Base-by-base conservation (phyloP, 1,140 invertebrate species). In the Neuroterus valhalla region DNA sequence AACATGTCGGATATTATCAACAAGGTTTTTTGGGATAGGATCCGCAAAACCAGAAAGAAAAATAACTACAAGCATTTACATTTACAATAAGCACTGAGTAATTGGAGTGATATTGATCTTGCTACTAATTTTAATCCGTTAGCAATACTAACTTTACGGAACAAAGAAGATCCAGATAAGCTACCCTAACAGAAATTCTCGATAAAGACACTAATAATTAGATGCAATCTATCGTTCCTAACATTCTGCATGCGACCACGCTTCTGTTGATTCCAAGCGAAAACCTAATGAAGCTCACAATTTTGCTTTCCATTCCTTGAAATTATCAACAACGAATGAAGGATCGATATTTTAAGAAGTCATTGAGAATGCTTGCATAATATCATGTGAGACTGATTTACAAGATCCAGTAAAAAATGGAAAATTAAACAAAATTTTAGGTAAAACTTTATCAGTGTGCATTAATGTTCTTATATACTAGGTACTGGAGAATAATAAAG, bases 161-260 rank as follows among this genome's bases (percentile, higher is more conserved):
- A 26, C 31, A 23, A 26, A 15, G 31, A 23, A 62, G n/a, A 62
- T 62, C 55, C 55, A 31, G 55, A 62, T 62, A 62, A 62, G 55
- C 23, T 31, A 62, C 55, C 31, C 11, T 38, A 14, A 15, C 55
- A 62, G 21, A 31, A 38, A 62, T 62, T 62, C 31, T 26, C 55
- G 55, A 62, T 23, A 62, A 62, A 31, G 55, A 38, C n/a, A 62
- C 55, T 62, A 62, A 62, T 62, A 62, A 62, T 31, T 15, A 62
- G 55, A 62, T 62, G 21, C 12, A 62, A 62, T 62, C 55, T 62
- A 62, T 31, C 31, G 14, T 4, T 12, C 55, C 55, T n/a, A 0
- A 38, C 31, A 62, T 62, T 15, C 31, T 38, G 21, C 21, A 21
- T 55, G 14, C 19, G 5, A 62, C 17, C 21, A 5, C 0, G 3